phyloP scores from a whole-genome alignment of 1,140 invertebrate genomes.

The Acyrthosiphon pisum region DNA sequence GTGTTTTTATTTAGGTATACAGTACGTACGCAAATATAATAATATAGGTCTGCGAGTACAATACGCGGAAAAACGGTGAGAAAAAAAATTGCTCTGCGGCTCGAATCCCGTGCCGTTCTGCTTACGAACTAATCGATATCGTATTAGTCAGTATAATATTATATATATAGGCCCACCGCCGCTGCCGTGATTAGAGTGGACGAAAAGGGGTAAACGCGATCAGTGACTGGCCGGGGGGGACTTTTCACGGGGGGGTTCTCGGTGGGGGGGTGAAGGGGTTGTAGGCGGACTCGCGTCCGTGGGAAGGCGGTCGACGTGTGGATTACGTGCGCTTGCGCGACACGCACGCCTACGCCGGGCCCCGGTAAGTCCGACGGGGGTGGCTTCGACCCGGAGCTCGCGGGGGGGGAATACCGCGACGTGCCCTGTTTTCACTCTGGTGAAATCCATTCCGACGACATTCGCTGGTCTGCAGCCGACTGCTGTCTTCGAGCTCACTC shows the following conservation, averaged over 20 bases:
- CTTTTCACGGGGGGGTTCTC: neutral
- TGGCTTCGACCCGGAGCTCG: neutral
- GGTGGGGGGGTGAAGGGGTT: neutral
- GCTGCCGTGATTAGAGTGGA: neutral
- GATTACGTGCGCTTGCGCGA: neutral
- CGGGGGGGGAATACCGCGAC: neutral
- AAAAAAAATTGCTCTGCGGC: neutral
- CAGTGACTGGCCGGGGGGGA: neutral
- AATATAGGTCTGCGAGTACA: neutral
- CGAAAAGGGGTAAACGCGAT: neutral
- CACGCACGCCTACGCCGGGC: neutral
- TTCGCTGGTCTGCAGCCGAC: neutral
- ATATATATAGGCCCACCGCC: neutral
- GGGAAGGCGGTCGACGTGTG: neutral
- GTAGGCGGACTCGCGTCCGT: neutral
- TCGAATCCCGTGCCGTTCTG: neutral
- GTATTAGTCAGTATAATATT: neutral
- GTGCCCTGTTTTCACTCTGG: neutral
- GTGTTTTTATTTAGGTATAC: neutral
- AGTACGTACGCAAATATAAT: neutral
- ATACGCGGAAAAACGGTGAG: neutral
- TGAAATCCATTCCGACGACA: neutral
- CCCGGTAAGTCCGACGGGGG: neutral
- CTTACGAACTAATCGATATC: neutral
- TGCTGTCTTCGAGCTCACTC: neutral